Conservation (phyloP, 1,140 invertebrate species). For the Pollicipes pollicipes region DNA sequence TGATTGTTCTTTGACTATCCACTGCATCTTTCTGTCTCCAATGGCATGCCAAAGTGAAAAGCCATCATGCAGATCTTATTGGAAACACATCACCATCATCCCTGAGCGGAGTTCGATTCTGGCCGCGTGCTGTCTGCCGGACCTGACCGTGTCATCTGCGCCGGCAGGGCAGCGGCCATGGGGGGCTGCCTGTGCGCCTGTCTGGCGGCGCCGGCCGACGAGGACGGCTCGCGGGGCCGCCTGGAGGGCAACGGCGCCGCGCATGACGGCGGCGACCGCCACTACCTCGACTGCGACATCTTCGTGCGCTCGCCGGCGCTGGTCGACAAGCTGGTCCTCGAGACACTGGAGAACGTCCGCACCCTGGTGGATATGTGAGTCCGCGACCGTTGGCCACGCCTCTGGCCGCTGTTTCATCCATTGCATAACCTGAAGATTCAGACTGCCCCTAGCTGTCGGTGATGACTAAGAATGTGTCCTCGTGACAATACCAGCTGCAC, state of each 20-base stretch:
- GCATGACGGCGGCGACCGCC: background rate
- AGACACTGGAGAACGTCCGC: slow-evolving; percentile 57
- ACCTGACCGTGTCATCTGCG: no score
- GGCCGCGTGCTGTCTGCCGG: no score
- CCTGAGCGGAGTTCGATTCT: no score
- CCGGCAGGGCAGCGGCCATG: no score
- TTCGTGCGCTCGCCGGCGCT: slow-evolving; percentile 5
- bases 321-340: slow-evolving; percentile 53
- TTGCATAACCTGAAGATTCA: background rate
- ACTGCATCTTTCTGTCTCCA: no score
- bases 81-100: no score
- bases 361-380: slow-evolving; percentile 64
- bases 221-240: background rate
- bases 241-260: background rate
- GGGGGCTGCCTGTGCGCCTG: background rate
- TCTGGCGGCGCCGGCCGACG: background rate
- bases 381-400: background rate
- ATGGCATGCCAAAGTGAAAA: no score
- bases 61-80: no score
- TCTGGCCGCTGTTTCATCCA: background rate
- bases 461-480: no score
- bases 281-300: background rate
- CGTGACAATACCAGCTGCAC: no score
- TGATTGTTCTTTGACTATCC: no score
- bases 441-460: background rate